These are phyloP conservation scores for Pseudomugil gertrudae DNA, from an alignment of 2,797 vertebrate species.

Conservation along the genomic window DNA sequence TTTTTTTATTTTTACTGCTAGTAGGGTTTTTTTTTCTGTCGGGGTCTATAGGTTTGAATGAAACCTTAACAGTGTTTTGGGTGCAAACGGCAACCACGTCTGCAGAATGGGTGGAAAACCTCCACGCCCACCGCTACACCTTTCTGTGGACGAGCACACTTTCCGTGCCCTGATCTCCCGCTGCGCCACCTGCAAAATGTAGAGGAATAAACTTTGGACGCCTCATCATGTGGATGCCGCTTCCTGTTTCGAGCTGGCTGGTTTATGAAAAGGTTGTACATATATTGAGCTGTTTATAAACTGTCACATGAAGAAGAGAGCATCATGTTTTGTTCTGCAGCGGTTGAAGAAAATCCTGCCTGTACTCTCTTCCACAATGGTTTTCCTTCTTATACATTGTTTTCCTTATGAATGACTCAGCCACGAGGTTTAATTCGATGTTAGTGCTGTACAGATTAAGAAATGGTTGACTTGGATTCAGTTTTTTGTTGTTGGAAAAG, in stretches of 20 bases:
- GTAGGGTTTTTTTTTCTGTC: slow-evolving; percentile 13
- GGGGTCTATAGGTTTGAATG: slow-evolving; percentile 47
- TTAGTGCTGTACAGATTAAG: slow-evolving; percentile 82
- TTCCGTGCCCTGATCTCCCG: slow-evolving; percentile 2
- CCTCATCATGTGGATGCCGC: slow-evolving; percentile 13
- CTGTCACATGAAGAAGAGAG: slow-evolving; percentile 51
- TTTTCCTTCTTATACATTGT: slow-evolving; percentile 22
- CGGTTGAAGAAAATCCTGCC: slow-evolving; percentile 48
- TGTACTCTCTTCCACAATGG: slow-evolving; percentile 26
- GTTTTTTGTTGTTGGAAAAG: slow-evolving; percentile 75
- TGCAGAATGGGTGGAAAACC: slow-evolving; percentile 24
- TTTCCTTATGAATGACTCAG: slow-evolving; percentile 55
- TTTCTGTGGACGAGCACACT: slow-evolving; percentile 68
- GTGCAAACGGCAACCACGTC: slow-evolving; percentile 27
- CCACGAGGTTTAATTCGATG: slow-evolving; percentile 74
- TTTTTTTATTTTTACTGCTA: slow-evolving; percentile 31
- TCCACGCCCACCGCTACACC: slow-evolving; percentile 28
- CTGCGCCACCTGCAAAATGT: slow-evolving; percentile 3
- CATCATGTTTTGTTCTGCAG: slow-evolving; percentile 30
- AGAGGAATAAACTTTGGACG: slow-evolving; percentile 47
- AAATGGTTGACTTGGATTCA: slow-evolving; percentile 76
- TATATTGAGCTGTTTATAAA: slow-evolving; percentile 58
- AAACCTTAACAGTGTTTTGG: slow-evolving; percentile 67
- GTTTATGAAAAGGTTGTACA: slow-evolving; percentile 50
- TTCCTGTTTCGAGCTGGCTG: slow-evolving; percentile 20